Conservation (phyloP, 2,888 invertebrate species). For the Pristionchus fissidentatus region DNA sequence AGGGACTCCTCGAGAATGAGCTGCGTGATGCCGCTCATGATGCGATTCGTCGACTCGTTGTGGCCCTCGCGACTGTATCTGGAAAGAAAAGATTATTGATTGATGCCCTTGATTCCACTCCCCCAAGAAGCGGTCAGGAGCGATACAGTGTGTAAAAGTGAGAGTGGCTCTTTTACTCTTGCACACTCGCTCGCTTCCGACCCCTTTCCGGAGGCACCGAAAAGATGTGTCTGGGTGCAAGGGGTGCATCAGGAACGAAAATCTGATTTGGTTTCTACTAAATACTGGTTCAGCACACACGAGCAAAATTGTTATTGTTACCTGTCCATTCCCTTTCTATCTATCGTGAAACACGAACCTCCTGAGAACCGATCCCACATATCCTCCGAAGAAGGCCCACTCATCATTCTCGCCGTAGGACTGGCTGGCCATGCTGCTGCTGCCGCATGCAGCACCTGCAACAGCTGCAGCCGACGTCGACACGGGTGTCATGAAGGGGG, state of each 20-base stretch:
- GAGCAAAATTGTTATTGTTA: neutral
- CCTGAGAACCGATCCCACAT: slow-evolving; percentile 2
- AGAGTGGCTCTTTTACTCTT: neutral
- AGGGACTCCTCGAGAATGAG: neutral
- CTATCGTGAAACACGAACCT: neutral
- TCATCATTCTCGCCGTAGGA: slow-evolving; percentile 21
- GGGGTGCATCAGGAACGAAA: no score
- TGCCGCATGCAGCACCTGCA: neutral
- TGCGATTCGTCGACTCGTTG: neutral
- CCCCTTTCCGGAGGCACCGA: no score
- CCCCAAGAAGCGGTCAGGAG: no score
- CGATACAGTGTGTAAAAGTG: no score
- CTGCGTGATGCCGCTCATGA: neutral
- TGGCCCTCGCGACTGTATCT: slow-evolving; percentile 9
- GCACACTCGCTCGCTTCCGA: neutral
- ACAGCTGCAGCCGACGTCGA: neutral
- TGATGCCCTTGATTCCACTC: no score
- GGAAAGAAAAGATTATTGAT: neutral
- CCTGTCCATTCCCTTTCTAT: neutral
- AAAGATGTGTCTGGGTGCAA: no score
- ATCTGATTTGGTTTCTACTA: no score
- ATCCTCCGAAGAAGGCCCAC: slow-evolving; percentile 29
- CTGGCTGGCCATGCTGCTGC: neutral
- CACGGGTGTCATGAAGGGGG: neutral
- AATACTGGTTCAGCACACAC: no score